Conservation (phyloP, 2,113 vertebrate species). For the Albula goreensis region DNA sequence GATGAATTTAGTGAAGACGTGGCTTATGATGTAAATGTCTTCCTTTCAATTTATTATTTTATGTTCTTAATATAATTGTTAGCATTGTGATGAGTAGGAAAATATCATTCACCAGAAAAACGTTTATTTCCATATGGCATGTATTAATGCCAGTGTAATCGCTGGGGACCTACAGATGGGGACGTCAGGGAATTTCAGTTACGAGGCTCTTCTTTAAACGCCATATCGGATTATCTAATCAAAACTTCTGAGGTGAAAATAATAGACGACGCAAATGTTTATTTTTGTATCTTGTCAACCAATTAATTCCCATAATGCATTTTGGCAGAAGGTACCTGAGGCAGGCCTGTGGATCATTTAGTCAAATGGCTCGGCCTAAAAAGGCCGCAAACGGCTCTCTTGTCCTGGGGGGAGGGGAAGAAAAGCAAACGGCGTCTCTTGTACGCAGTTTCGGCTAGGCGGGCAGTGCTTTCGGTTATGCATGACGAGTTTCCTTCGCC, state of each 20-base stretch:
- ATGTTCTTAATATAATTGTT: conserved; percentile 56
- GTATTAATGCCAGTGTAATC: conserved; percentile 59
- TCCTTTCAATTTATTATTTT: conserved; percentile 69
- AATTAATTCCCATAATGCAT: neutral
- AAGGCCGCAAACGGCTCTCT: neutral
- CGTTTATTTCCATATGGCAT: conserved; percentile 75
- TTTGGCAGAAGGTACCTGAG: neutral
- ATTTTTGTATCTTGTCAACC: neutral
- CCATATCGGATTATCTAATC: neutral
- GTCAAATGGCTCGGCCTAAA: neutral
- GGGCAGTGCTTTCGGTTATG: conserved; percentile 58
- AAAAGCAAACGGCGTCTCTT: neutral
- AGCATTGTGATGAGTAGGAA: conserved; percentile 81
- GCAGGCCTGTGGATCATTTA: neutral
- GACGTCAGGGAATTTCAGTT: conserved; percentile 54
- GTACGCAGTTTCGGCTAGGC: conserved; percentile 48
- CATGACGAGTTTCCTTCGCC: conserved; percentile 65
- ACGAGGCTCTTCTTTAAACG: conserved; percentile 37
- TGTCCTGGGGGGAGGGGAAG: neutral
- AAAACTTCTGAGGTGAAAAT: neutral
- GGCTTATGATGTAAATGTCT: conserved; percentile 82
- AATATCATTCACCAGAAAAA: conserved; percentile 72
- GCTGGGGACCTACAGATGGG: conserved; percentile 49
- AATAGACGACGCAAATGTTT: neutral
- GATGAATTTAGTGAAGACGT: conserved; percentile 66